Base-by-base conservation (phyloP, 2,113 vertebrate genomes). In the Strix uralensis region DNA sequence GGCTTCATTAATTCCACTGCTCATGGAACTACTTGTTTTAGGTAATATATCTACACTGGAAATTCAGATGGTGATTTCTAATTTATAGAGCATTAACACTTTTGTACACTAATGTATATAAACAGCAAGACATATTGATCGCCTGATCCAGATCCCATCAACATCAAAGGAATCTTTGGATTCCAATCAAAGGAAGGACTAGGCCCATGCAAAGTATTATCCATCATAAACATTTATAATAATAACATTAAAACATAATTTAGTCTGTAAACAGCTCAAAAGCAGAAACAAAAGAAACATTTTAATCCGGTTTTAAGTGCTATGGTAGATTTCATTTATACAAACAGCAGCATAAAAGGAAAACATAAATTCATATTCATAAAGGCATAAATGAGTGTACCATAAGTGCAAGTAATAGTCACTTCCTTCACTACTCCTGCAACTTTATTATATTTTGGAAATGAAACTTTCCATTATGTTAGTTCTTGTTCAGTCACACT, bases 391-490 rank as follows among this genome's bases (percentile, higher is more conserved):
- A 96, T 95, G 95, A 97, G 58, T 88, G 90, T 92, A 96, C 92
- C 90, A 88, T 96, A 95, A 97, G 65, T 95, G 80, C 79, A 92
- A 94, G 72, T 94, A 95, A 93, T 83, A 86, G 92, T 96, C 95
- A 86, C 69, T 95, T 94, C 92, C 92, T 96, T 94, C 66, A 57
- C 75, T 94, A 80, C 79, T 96, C 61, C 86, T 92, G 88, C 72
- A 96, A 81, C 42, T 95, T 96, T 85, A 95, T 95, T 95, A 74
- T 92, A 89, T 97, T 97, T 97, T 97, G 91, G 93, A 97, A 97
- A 95, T 86, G 47, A 93, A 97, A 94, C 29, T 97, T 97, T 97
- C 97, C 94, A 96, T 97, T 97, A 95, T 96, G 95, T 83, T 90
- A 88, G 59, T 85, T 81, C 93, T 81, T 91, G 72, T 91, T 97